Base-by-base conservation (phyloP, 2,888 invertebrate genomes). In the Sphaerophoria taeniata region DNA sequence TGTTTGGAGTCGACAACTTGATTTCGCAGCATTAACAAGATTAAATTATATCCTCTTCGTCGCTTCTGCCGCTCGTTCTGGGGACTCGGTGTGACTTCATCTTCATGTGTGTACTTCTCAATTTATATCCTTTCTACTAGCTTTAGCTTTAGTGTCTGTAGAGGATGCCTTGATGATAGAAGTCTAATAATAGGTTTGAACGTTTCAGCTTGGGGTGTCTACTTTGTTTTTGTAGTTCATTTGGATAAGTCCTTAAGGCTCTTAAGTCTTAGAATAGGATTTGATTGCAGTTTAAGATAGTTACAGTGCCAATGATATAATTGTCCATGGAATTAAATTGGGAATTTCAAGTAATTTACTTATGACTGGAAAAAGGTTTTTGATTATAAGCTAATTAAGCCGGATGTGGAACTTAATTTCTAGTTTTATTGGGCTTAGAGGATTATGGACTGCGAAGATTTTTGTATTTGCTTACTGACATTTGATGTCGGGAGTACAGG, bases 1-100 rank as follows among this genome's bases (percentile, higher is more conserved):
- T 80, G 85, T 85, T 85, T 81, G 39, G 45, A 91, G 90, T 90
- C 91, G 91, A 91, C 91, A 91, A 91, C 91, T 91, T 91, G 91
- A 91, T 91, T 91, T 91, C 91, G 90, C 91, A 90, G 91, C 91
- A 91, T 91, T 91, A 91, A 91, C 91, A 91, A 91, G 91, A 91
- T 91, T 91, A 91, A 91, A 91, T 82, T 82, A 82, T 86, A 86
- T 78, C 82, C 82, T 58, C 76, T 67, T 51, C 69, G 53, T 67
- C 72, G 71, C 69, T 67, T 51, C 71, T 69, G 71, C 56, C 70
- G 7, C 14, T 4, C 14, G 47, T 36, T 49, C 16, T 14, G 36
- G 69, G 55, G 56, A 53, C 61, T 47, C 3, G 47, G 34, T 49
- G 34, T 16, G 36, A 1, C 65, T 65, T 49, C 39, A 53, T 53